Percentiles rank a stretch among this genome's conserved stretches.
These are phyloP conservation scores for Seriola rivoliana DNA, from an alignment of 2,113 vertebrate species.

Conservation along the genomic window DNA sequence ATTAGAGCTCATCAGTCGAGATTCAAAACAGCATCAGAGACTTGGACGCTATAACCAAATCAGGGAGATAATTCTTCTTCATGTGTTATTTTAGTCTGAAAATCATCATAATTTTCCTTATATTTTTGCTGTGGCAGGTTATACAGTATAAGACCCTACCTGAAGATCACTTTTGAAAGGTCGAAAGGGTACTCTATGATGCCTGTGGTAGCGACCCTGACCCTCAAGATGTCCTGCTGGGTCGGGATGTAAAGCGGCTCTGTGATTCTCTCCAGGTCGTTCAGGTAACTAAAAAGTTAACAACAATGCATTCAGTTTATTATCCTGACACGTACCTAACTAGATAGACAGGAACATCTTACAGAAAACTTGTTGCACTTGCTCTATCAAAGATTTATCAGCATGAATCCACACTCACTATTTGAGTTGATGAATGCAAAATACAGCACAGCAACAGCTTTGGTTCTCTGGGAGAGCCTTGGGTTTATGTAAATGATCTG, in stretches of 20 bases:
- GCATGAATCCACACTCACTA: not conserved
- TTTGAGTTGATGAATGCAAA: not conserved
- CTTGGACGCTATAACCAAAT: not conserved
- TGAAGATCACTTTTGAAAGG: slow-evolving; percentile 86
- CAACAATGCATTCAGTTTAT: slow-evolving; percentile 11
- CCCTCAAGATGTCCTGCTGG: slow-evolving; percentile 88
- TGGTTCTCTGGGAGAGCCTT: not conserved
- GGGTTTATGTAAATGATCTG: not conserved
- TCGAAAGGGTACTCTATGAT: slow-evolving; percentile 90
- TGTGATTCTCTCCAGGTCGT: slow-evolving; percentile 85
- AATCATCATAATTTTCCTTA: not conserved
- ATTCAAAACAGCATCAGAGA: not conserved
- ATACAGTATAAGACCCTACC: slow-evolving; percentile 69
- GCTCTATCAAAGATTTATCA: not conserved
- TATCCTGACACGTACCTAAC: not conserved
- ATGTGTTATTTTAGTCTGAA: not conserved
- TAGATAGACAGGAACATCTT: not conserved
- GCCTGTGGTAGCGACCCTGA: slow-evolving; percentile 87
- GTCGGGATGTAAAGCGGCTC: slow-evolving; percentile 81
- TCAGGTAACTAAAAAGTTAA: slow-evolving; percentile 85
- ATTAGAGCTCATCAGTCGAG: not conserved
- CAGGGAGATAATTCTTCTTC: not conserved
- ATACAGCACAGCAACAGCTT: not conserved
- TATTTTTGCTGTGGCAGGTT: not conserved
- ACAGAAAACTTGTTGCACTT: not conserved